Percentiles rank a stretch among this genome's conserved stretches.
Evolutionary conservation across 2,888 invertebrate species (phyloP).

Genomic region (Melanophora roralis): DNA sequence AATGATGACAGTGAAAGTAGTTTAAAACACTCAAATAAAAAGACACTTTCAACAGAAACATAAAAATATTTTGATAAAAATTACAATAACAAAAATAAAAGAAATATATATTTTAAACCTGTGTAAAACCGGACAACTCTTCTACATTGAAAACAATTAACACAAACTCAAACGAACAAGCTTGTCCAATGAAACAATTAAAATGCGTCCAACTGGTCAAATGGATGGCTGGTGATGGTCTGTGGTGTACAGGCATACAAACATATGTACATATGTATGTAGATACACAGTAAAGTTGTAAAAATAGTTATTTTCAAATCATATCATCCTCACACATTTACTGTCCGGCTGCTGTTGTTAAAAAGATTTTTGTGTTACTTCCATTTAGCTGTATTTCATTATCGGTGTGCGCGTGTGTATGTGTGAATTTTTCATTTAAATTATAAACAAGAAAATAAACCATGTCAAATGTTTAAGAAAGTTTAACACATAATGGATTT

Average conservation of each 20-base stretch:
- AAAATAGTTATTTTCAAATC: conserved; percentile 17
- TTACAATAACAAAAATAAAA: neutral
- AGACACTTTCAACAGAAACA: neutral
- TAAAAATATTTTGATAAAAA: neutral
- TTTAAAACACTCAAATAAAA: conserved; percentile 5
- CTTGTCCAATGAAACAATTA: neutral
- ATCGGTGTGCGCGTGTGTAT: neutral
- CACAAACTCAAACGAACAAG: neutral
- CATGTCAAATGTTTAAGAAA: conserved; percentile 56
- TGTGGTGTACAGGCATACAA: neutral
- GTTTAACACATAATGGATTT: conserved; percentile 41
- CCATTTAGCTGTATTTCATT: conserved; percentile 3
- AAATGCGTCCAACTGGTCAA: neutral
- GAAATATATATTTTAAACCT: neutral
- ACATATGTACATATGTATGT: too few relatives aligned
- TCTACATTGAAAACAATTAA: neutral
- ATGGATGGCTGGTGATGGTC: neutral
- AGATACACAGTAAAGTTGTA: too few relatives aligned
- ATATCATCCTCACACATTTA: neutral
- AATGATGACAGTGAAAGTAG: conserved; percentile 60
- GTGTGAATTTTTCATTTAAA: neutral
- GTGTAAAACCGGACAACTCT: neutral
- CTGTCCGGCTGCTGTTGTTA: neutral
- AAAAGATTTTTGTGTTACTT: conserved; percentile 37
- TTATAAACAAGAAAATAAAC: conserved; percentile 41